Evolutionary conservation across 2,888 invertebrate species (phyloP).

Genomic region (Polylopha cassiicola): DNA sequence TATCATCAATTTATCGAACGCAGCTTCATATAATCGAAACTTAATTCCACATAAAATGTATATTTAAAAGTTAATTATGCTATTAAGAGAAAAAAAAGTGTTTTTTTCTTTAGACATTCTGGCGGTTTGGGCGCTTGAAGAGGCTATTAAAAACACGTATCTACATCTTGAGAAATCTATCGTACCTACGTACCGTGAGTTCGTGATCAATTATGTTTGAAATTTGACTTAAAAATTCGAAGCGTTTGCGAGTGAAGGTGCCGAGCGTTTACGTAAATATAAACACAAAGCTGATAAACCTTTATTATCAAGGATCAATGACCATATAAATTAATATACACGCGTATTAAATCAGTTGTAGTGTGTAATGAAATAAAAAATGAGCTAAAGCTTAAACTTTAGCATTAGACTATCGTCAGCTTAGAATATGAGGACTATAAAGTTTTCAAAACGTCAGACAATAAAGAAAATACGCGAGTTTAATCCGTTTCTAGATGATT

Average conservation of each 20-base stretch:
- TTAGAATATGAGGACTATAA: no score
- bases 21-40: conserved; percentile 1
- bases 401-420: no score
- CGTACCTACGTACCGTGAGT: conserved; percentile 48
- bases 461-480: no score
- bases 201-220: conserved; percentile 61
- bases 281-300: no score
- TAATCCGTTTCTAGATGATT: no score
- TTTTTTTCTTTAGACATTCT: conserved; percentile 52
- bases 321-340: no score
- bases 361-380: no score
- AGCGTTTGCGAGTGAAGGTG: conserved; percentile 50
- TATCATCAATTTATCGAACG: conserved; percentile 14
- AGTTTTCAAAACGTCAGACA: no score
- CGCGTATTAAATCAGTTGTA: no score
- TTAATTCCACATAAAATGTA: conserved; percentile 11
- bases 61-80: conserved; percentile 48
- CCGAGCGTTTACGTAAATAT: no score
- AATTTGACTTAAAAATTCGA: conserved; percentile 53
- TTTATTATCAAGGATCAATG: no score
- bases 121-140: conserved; percentile 45
- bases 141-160: conserved; percentile 60
- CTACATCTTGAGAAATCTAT: conserved; percentile 60
- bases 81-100: conserved; percentile 59
- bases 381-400: no score